These are phyloP conservation scores for Microctenopoma lineatum DNA, from an alignment of 2,797 vertebrate genomes.

Conservation along the genomic window DNA sequence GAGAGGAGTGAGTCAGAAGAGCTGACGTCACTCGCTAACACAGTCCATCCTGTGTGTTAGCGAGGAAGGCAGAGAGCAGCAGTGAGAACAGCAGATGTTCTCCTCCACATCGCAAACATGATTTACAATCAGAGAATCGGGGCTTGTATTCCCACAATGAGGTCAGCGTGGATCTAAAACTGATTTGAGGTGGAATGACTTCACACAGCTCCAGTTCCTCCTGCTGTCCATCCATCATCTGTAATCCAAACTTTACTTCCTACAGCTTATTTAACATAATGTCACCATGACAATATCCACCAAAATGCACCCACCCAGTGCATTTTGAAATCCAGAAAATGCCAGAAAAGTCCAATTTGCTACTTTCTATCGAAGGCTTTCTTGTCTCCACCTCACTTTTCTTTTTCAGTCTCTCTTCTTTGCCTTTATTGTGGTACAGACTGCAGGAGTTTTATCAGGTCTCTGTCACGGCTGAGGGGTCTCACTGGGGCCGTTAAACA, in stretches of 20 bases:
- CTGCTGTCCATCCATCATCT: slow-evolving; percentile 40
- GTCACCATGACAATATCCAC: slow-evolving; percentile 32
- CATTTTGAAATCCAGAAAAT: slow-evolving; percentile 5
- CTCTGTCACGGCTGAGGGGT: slow-evolving; percentile 73
- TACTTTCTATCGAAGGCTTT: slow-evolving; percentile 22
- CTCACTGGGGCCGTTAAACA: slow-evolving; percentile 44
- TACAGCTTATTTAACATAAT: slow-evolving; percentile 45
- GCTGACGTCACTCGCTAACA: slow-evolving; percentile 79
- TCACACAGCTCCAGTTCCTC: slow-evolving; percentile 41
- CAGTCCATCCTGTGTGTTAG: slow-evolving; percentile 69
- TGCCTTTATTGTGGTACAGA: slow-evolving; percentile 40
- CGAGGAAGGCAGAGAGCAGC: slow-evolving; percentile 54
- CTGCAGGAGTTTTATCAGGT: slow-evolving; percentile 69
- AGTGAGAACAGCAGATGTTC: slow-evolving; percentile 80
- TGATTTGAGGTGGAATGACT: slow-evolving; percentile 52
- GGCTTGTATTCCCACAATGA: slow-evolving; percentile 70
- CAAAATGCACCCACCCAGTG: slow-evolving; percentile 10
- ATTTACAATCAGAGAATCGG: slow-evolving; percentile 72
- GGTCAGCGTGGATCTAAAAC: slow-evolving; percentile 75
- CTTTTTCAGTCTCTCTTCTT: slow-evolving; percentile 4
- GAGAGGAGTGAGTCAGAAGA: slow-evolving; percentile 79
- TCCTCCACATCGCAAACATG: slow-evolving; percentile 67
- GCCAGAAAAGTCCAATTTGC: slow-evolving; percentile 18
- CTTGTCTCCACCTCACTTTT: slow-evolving; percentile 32
- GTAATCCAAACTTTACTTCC: slow-evolving; percentile 44